These are phyloP conservation scores for Zoanthus solanderi DNA, from an alignment of 92 coral and sea anemone species.

Conservation along the genomic window DNA sequence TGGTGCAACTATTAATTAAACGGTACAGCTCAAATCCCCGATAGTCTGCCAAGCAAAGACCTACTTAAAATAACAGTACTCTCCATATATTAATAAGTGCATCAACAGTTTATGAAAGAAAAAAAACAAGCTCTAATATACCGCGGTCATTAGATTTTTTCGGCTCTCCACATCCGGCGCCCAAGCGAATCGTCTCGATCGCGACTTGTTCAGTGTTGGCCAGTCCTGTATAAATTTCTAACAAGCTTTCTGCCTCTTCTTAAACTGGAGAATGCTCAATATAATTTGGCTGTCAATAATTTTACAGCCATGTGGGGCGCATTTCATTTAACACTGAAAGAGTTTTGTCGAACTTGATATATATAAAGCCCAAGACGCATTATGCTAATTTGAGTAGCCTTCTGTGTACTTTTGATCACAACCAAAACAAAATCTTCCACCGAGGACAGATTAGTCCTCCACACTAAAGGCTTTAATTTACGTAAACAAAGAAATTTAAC, in stretches of 20 bases:
- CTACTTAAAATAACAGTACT: not conserved
- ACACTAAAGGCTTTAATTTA: not conserved
- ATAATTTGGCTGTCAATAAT: conserved; percentile 5
- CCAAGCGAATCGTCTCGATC: not conserved
- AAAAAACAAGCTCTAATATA: conserved; percentile 17
- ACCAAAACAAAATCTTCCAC: conserved; percentile 37
- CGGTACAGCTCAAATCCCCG: not conserved
- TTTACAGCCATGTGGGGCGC: conserved; percentile 2
- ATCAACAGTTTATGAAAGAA: conserved; percentile 17
- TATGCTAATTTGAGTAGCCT: conserved; percentile 47
- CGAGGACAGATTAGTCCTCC: conserved; percentile 43
- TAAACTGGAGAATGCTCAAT: not conserved
- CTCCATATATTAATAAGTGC: conserved; percentile 30
- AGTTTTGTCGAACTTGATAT: conserved; percentile 24
- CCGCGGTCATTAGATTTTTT: conserved; percentile 37
- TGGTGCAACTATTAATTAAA: not conserved
- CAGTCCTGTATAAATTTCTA: not conserved
- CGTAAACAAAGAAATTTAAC: not conserved
- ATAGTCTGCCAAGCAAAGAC: not conserved
- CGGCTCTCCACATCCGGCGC: not conserved
- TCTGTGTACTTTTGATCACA: conserved; percentile 41
- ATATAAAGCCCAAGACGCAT: conserved; percentile 14
- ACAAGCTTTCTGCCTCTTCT: not conserved
- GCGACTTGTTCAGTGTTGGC: not conserved
- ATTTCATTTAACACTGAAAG: conserved; percentile 23